phyloP scores from a whole-genome alignment of 2,888 invertebrate genomes.

The Cremastinae sp. region DNA sequence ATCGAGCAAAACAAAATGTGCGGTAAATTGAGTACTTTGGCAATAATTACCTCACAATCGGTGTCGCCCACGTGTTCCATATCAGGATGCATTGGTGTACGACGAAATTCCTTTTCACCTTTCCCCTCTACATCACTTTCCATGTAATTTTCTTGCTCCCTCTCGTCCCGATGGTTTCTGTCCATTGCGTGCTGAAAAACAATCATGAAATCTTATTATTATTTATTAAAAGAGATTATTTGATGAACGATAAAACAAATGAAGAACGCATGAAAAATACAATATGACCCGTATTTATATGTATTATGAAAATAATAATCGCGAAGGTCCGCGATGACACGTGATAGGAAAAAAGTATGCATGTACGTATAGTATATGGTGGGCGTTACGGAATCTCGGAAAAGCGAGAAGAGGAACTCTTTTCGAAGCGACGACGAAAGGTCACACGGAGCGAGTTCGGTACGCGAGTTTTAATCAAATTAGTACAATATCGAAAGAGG shows the following conservation, averaged over 20 bases:
- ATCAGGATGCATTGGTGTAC: constrained; percentile 63
- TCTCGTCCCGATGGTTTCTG: constrained; percentile 73
- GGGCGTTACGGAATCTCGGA: too few species aligned
- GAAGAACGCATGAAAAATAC: too few species aligned
- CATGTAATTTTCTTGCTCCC: constrained; percentile 71
- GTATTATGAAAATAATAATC: not conserved
- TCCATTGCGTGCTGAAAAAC: constrained; percentile 74
- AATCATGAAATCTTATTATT: too few species aligned
- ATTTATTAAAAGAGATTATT: constrained; percentile 11
- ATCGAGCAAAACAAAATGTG: not conserved
- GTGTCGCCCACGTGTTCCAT: constrained; percentile 62
- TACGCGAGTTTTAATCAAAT: too few species aligned
- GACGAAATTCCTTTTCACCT: constrained; percentile 73
- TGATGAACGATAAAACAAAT: not conserved
- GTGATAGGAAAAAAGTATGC: too few species aligned
- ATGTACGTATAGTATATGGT: too few species aligned
- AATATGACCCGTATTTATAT: not conserved
- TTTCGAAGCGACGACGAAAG: constrained; percentile 5
- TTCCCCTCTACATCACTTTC: constrained; percentile 72
- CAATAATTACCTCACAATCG: constrained; percentile 62
- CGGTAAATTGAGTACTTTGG: not conserved
- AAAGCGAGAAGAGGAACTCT: not conserved
- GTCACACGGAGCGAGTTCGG: constrained; percentile 21
- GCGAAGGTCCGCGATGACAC: too few species aligned
- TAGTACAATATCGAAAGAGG: too few species aligned